These are phyloP conservation scores for Larimichthys crocea DNA, from an alignment of 2,113 vertebrate genomes.

Conservation along the genomic window DNA sequence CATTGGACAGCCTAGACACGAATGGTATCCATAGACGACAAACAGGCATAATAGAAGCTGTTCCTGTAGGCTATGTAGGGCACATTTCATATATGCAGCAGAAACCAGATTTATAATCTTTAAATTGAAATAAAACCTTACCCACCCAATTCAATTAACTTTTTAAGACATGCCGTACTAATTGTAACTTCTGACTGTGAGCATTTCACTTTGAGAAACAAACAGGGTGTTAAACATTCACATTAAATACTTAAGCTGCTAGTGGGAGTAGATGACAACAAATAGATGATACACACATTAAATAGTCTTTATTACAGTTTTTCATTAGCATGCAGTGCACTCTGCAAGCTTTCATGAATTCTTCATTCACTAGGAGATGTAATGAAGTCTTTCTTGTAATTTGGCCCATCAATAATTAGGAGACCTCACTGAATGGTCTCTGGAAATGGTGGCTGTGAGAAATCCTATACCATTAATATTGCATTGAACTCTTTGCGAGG, in stretches of 20 bases:
- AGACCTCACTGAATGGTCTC: slow-evolving; percentile 71
- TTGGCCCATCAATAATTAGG: slow-evolving; percentile 82
- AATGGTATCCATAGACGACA: slow-evolving; percentile 49
- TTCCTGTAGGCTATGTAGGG: slow-evolving; percentile 11
- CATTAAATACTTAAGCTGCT: slow-evolving; percentile 18
- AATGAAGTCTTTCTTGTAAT: slow-evolving; percentile 80
- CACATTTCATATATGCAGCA: background rate
- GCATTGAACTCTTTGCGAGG: slow-evolving; percentile 69
- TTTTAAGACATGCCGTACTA: background rate
- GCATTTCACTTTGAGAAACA: slow-evolving; percentile 37
- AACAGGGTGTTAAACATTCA: slow-evolving; percentile 30
- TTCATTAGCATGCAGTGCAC: slow-evolving; percentile 66
- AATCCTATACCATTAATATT: slow-evolving; percentile 81
- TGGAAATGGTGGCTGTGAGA: slow-evolving; percentile 73
- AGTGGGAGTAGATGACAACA: slow-evolving; percentile 30
- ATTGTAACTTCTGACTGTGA: slow-evolving; percentile 18
- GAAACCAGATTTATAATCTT: slow-evolving; percentile 1
- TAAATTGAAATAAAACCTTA: slow-evolving; percentile 15
- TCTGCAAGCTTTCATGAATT: slow-evolving; percentile 74
- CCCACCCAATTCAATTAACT: slow-evolving; percentile 2
- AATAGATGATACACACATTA: slow-evolving; percentile 48
- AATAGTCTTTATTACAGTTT: slow-evolving; percentile 50
- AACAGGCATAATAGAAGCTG: slow-evolving; percentile 12
- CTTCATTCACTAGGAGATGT: slow-evolving; percentile 73
- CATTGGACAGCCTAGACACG: slow-evolving; percentile 42